These are phyloP conservation scores for Sebastes glaucus DNA, from an alignment of 2,797 vertebrate species.

Conservation along the genomic window DNA sequence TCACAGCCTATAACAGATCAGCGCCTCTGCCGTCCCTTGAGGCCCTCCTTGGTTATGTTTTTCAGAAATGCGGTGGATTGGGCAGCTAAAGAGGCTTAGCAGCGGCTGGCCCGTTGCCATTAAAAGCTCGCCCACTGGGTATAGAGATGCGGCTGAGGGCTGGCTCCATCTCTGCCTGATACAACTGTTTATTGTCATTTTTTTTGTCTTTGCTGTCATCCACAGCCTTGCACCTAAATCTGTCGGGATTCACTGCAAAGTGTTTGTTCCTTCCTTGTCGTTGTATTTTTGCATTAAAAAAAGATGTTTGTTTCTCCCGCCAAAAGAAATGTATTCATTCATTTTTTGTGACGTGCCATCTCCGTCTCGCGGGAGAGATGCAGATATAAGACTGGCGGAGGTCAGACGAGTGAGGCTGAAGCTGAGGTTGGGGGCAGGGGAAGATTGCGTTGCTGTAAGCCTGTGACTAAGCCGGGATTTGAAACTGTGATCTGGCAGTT, in stretches of 20 bases:
- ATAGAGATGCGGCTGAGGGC: slow-evolving; percentile 35
- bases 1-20: slow-evolving; percentile 55
- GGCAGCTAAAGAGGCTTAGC: slow-evolving; percentile 81
- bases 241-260: background rate
- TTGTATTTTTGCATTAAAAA: background rate
- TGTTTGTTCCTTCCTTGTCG: background rate
- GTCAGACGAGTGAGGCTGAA: slow-evolving; percentile 37
- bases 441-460: slow-evolving; percentile 76
- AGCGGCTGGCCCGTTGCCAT: slow-evolving; percentile 63
- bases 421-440: slow-evolving; percentile 58
- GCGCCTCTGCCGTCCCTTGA: slow-evolving; percentile 49
- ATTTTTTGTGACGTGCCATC: background rate
- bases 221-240: background rate
- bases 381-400: slow-evolving; percentile 39
- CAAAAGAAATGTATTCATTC: background rate
- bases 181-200: slow-evolving; percentile 33
- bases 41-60: slow-evolving; percentile 67
- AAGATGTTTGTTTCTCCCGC: background rate
- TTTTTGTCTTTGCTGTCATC: slow-evolving; percentile 1
- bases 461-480: slow-evolving; percentile 79
- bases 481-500: slow-evolving; percentile 79
- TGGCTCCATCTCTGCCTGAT: slow-evolving; percentile 33
- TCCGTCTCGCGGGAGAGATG: slow-evolving; percentile 33
- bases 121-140: slow-evolving; percentile 62
- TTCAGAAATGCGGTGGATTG: slow-evolving; percentile 70